Conservation (phyloP, 2,797 vertebrate genomes). For the Telmatherina bonti region DNA sequence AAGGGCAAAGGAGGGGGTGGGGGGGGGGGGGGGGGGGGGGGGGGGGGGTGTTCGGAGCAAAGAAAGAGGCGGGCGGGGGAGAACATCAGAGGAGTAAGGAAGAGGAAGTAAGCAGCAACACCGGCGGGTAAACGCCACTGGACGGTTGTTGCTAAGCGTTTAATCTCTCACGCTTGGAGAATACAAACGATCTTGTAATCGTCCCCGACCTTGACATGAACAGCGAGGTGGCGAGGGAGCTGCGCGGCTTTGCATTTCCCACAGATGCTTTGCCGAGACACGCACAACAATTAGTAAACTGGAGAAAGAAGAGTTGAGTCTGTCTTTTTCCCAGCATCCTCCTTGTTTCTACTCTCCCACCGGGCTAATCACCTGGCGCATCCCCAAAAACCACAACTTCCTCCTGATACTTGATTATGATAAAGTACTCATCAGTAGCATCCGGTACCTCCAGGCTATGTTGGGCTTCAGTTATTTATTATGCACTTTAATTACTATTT, state of each 20-base stretch:
- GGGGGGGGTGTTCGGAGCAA: neutral
- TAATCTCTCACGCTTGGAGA: conserved; percentile 81
- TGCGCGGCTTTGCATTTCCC: conserved; percentile 69
- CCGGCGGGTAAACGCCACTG: conserved; percentile 54
- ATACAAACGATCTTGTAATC: conserved; percentile 82
- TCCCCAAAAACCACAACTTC: conserved; percentile 42
- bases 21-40: too few species aligned
- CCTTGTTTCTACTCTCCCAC: neutral
- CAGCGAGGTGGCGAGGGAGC: conserved; percentile 62
- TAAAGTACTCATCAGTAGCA: conserved; percentile 71
- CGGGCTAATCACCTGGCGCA: conserved; percentile 55
- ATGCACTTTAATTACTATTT: neutral
- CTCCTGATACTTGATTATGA: conserved; percentile 82
- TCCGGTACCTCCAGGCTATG: conserved; percentile 46
- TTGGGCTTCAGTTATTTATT: neutral
- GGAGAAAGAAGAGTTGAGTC: conserved; percentile 66
- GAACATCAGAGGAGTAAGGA: conserved; percentile 18
- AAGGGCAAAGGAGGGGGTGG: neutral
- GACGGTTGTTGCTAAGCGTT: conserved; percentile 79
- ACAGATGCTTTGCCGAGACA: conserved; percentile 64
- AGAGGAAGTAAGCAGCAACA: conserved; percentile 42
- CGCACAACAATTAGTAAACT: conserved; percentile 80
- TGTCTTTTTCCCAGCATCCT: conserved; percentile 26
- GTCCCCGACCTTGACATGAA: conserved; percentile 80
- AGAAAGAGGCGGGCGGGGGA: conserved; percentile 14